Percentiles rank a stretch among this genome's conserved stretches.
Evolutionary conservation across 1,140 invertebrate genomes (phyloP).

Genomic region (Cotesia typhae): DNA sequence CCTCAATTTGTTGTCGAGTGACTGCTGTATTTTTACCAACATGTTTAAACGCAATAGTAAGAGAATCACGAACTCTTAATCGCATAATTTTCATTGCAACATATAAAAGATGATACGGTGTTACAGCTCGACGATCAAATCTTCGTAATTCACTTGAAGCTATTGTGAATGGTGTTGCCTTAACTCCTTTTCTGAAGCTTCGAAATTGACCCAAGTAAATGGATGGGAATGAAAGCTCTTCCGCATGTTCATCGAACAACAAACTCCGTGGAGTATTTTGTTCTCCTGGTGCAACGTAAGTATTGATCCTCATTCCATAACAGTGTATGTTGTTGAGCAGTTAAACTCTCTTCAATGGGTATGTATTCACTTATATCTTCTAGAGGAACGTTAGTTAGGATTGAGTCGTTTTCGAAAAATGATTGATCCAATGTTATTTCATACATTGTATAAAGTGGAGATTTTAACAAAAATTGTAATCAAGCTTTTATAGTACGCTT

Average conservation of each 20-base stretch:
- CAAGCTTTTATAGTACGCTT: constrained; percentile 36
- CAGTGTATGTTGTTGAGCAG: constrained; percentile 50
- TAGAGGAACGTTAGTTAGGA: no score
- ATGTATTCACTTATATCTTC: constrained; percentile 44
- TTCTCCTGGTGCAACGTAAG: constrained; percentile 49
- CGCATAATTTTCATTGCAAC: constrained; percentile 43
- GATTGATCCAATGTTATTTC: constrained; percentile 32
- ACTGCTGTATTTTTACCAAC: constrained; percentile 8
- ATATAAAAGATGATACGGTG: constrained; percentile 41
- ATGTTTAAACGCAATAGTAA: constrained; percentile 24
- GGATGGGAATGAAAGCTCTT: constrained; percentile 54
- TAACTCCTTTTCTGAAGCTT: constrained; percentile 43
- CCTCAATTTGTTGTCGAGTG: constrained; percentile 14
- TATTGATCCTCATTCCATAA: constrained; percentile 51
- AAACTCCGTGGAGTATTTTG: constrained; percentile 37
- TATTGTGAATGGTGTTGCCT: constrained; percentile 39
- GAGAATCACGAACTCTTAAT: constrained; percentile 33
- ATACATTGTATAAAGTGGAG: constrained; percentile 40
- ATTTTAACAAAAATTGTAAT: constrained; percentile 28
- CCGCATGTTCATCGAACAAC: constrained; percentile 47
- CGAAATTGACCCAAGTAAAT: constrained; percentile 53
- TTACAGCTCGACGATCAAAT: constrained; percentile 38
- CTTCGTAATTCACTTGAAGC: constrained; percentile 43
- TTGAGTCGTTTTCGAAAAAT: background rate
- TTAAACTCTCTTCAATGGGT: constrained; percentile 44